Conservation (phyloP, 2,113 vertebrate species). For the Melierax canorus region DNA sequence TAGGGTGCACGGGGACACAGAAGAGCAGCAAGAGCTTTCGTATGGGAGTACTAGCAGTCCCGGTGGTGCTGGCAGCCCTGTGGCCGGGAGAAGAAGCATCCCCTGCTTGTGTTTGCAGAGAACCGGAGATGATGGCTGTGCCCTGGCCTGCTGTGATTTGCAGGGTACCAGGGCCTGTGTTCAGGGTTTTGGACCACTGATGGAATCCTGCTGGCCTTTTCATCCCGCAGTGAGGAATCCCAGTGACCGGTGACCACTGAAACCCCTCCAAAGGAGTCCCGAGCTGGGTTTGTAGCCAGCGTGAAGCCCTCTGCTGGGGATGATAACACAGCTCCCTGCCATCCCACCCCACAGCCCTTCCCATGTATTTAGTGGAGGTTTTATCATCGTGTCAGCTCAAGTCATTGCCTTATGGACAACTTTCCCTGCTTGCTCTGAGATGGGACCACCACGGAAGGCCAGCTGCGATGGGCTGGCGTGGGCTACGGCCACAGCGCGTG, state of each 20-base stretch:
- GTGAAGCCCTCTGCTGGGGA: neutral
- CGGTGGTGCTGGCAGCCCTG: neutral
- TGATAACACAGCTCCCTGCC: neutral
- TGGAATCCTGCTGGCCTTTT: neutral
- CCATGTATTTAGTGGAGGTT: rapidly evolving
- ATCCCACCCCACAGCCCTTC: neutral
- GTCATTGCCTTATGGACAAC: neutral
- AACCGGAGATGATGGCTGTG: neutral
- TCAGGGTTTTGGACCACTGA: neutral
- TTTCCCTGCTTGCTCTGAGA: neutral
- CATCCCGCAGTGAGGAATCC: neutral
- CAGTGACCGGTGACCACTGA: rapidly evolving
- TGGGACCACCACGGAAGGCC: rapidly evolving
- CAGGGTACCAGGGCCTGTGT: neutral
- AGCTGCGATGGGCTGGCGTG: neutral
- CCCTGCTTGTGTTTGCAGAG: neutral
- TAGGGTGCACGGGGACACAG: too few species aligned
- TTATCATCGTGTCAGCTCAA: neutral
- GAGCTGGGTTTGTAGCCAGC: rapidly evolving
- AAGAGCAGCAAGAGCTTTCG: too few species aligned
- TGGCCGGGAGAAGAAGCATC: neutral
- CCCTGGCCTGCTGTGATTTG: neutral
- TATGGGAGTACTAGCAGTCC: neutral
- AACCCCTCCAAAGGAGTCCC: neutral
- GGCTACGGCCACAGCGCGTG: rapidly evolving